phyloP scores from a whole-genome alignment of 1,140 invertebrate species.

The Pseudachorutes palmiensis region DNA sequence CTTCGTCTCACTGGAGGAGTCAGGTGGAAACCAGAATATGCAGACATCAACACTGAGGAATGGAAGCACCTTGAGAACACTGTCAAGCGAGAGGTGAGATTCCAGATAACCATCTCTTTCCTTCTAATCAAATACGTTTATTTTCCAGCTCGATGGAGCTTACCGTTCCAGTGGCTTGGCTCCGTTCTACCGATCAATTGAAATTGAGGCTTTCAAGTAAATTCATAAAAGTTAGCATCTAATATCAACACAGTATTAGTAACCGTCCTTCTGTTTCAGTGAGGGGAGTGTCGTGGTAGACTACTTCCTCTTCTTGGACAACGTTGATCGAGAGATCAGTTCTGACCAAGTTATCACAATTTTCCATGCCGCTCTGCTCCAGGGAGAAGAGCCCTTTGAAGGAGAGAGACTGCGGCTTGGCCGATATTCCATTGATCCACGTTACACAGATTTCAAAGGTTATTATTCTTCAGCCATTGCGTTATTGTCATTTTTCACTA shows the following conservation, averaged over 20 bases:
- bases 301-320: conserved; percentile 71
- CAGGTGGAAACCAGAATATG: conserved; percentile 72
- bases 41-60: conserved; percentile 74
- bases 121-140: conserved; percentile 6
- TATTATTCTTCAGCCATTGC: conserved; percentile 20
- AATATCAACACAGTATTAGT: neutral
- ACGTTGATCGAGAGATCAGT: conserved; percentile 65
- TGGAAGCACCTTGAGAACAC: conserved; percentile 63
- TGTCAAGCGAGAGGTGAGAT: conserved; percentile 53
- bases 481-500: neutral
- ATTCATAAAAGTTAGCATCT: conserved; percentile 10
- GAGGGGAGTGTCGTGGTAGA: conserved; percentile 79
- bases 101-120: neutral
- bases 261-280: conserved; percentile 42
- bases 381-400: conserved; percentile 15
- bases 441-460: conserved; percentile 82
- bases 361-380: conserved; percentile 65
- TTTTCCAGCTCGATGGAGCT: conserved; percentile 69
- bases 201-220: conserved; percentile 75
- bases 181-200: conserved; percentile 73
- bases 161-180: conserved; percentile 62
- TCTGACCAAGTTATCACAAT: conserved; percentile 69
- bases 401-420: conserved; percentile 58
- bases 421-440: conserved; percentile 70
- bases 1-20: conserved; percentile 66